These are phyloP conservation scores for Cuniculus paca DNA, from an alignment of 2,797 vertebrate species.

Conservation along the genomic window DNA sequence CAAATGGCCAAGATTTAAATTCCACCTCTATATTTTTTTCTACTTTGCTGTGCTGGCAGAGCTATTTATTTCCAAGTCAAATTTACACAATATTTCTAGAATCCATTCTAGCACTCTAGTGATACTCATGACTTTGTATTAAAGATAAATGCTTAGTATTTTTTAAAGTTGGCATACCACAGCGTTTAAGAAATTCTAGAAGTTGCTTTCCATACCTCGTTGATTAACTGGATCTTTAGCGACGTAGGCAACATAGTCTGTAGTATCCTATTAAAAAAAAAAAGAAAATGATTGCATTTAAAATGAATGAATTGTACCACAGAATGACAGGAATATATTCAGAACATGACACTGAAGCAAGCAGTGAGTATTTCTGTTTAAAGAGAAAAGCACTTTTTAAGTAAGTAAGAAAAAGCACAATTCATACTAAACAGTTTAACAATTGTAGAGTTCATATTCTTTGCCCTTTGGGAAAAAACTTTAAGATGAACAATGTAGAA, in stretches of 20 bases:
- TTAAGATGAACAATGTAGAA: background rate
- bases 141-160: conserved; percentile 58
- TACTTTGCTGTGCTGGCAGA: background rate
- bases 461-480: background rate
- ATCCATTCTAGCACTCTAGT: background rate
- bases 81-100: conserved; percentile 57
- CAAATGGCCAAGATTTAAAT: conserved; percentile 47
- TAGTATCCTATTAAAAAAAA: conserved; percentile 91
- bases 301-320: conserved; percentile 36
- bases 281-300: conserved; percentile 72
- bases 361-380: background rate
- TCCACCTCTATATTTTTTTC: conserved; percentile 27
- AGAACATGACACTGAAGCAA: conserved; percentile 1
- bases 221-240: conserved; percentile 95
- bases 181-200: conserved; percentile 59
- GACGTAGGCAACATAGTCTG: conserved; percentile 96
- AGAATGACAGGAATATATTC: conserved; percentile 34
- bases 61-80: conserved; percentile 49
- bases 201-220: conserved; percentile 91
- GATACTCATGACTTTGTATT: conserved; percentile 29
- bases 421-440: background rate
- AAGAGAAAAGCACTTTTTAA: conserved; percentile 17
- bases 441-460: background rate
- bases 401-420: background rate
- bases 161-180: conserved; percentile 56